A percentile compares a stretch with the other conserved stretches of the same genome.
Evolutionary conservation across 1,140 invertebrate species (phyloP).

Genomic region (Luehdorfia chinensis): DNA sequence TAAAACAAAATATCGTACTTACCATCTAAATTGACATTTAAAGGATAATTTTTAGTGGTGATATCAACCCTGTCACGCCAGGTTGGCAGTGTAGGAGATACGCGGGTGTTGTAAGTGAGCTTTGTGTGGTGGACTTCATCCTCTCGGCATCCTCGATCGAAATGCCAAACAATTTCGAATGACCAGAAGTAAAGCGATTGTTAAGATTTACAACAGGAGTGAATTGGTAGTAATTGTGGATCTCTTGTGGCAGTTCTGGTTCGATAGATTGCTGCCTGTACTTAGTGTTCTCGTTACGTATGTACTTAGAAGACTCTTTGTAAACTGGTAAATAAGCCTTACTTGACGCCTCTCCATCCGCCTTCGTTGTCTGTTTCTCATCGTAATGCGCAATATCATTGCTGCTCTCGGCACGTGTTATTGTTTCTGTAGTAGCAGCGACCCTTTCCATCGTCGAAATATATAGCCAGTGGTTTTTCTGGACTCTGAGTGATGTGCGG

Average conservation of each 20-base stretch:
- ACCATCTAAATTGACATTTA: slow-evolving; percentile 58
- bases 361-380: slow-evolving; percentile 37
- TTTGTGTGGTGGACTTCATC: slow-evolving; percentile 72
- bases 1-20: slow-evolving; percentile 26
- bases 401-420: slow-evolving; percentile 47
- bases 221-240: slow-evolving; percentile 38
- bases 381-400: slow-evolving; percentile 35
- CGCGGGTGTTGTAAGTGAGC: slow-evolving; percentile 75
- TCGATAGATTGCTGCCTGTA: slow-evolving; percentile 15
- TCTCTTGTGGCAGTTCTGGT: slow-evolving; percentile 32
- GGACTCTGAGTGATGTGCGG: slow-evolving; percentile 69
- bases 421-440: slow-evolving; percentile 42
- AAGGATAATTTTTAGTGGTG: slow-evolving; percentile 68
- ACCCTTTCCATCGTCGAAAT: slow-evolving; percentile 52
- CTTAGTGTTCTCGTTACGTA: slow-evolving; percentile 21
- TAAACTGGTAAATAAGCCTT: slow-evolving; percentile 23
- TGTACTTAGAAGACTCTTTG: slow-evolving; percentile 21
- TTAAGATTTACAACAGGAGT: slow-evolving; percentile 29
- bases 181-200: slow-evolving; percentile 78
- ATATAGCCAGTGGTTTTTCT: slow-evolving; percentile 61
- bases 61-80: slow-evolving; percentile 57
- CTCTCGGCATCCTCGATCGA: slow-evolving; percentile 78
- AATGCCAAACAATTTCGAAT: slow-evolving; percentile 79
- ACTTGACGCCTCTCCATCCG: slow-evolving; percentile 26
- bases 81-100: slow-evolving; percentile 78